These are phyloP conservation scores for Boleophthalmus pectinirostris DNA, from an alignment of 2,113 vertebrate species.

Conservation along the genomic window DNA sequence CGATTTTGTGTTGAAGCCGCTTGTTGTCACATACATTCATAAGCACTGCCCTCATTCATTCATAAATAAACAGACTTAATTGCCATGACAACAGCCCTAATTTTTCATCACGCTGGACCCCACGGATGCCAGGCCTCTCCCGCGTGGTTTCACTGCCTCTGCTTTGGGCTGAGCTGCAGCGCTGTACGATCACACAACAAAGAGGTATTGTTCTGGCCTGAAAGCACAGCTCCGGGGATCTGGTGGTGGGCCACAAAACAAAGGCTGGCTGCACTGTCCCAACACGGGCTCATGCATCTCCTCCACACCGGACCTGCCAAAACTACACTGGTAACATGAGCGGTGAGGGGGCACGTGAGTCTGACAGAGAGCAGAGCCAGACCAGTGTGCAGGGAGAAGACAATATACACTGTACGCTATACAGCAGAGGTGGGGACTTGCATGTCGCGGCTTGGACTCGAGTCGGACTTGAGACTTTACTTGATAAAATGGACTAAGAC, in stretches of 20 bases:
- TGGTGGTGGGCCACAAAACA: slow-evolving; percentile 69
- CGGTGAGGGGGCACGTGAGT: slow-evolving; percentile 13
- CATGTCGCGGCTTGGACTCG: too few relatives aligned
- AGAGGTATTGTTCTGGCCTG: slow-evolving; percentile 65
- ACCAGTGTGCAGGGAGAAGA: too few relatives aligned
- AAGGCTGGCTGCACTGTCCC: slow-evolving; percentile 67
- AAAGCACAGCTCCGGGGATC: slow-evolving; percentile 62
- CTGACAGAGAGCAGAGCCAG: slow-evolving; percentile 24
- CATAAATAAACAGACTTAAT: too few relatives aligned
- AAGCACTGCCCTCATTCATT: too few relatives aligned
- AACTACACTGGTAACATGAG: slow-evolving; percentile 36
- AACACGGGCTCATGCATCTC: slow-evolving; percentile 58
- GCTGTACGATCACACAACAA: slow-evolving; percentile 58
- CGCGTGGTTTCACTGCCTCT: slow-evolving; percentile 62
- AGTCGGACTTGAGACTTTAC: too few relatives aligned
- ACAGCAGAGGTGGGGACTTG: too few relatives aligned
- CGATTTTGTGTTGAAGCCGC: too few relatives aligned
- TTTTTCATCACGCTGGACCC: too few relatives aligned
- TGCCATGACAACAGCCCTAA: too few relatives aligned
- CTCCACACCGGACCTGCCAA: slow-evolving; percentile 48
- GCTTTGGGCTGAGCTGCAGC: slow-evolving; percentile 55
- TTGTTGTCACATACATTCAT: too few relatives aligned
- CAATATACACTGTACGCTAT: neutral
- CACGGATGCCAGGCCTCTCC: slow-evolving; percentile 23
- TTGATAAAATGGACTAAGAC: too few relatives aligned